Conservation (phyloP, 1,140 invertebrate genomes). For the Ladona fulva region DNA sequence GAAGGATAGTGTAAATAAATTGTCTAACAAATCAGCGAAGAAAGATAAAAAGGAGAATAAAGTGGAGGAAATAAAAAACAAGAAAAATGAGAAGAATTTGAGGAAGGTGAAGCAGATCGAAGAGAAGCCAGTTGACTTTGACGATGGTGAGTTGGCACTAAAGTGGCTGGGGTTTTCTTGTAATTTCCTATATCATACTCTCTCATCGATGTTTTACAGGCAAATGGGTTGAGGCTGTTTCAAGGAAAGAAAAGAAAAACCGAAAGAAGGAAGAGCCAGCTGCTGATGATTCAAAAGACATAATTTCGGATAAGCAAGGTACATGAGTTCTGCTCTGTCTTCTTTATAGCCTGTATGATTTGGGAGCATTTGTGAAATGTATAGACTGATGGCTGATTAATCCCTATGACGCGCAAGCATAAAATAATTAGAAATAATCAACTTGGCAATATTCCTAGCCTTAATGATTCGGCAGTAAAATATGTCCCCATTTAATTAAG, state of each 20-base stretch:
- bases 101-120: constrained; percentile 11
- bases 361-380: no score
- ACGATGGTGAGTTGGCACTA: neutral
- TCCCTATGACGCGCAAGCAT: no score
- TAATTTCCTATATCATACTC: neutral
- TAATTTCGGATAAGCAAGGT: constrained; percentile 1
- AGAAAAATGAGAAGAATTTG: constrained; percentile 12
- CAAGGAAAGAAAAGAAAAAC: constrained; percentile 13
- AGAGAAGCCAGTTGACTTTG: constrained; percentile 14
- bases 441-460: no score
- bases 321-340: neutral
- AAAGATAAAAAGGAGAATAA: neutral
- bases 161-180: neutral
- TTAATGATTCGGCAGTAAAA: no score
- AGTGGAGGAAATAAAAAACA: constrained; percentile 11
- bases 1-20: neutral
- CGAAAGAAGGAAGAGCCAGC: neutral
- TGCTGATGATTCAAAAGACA: neutral
- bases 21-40: neutral
- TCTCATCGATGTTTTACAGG: neutral
- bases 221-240: constrained; percentile 10
- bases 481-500: no score
- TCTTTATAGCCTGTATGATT: no score
- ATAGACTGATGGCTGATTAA: no score
- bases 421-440: no score